phyloP scores from a whole-genome alignment of 2,888 invertebrate species.

The Heliconius cydno region DNA sequence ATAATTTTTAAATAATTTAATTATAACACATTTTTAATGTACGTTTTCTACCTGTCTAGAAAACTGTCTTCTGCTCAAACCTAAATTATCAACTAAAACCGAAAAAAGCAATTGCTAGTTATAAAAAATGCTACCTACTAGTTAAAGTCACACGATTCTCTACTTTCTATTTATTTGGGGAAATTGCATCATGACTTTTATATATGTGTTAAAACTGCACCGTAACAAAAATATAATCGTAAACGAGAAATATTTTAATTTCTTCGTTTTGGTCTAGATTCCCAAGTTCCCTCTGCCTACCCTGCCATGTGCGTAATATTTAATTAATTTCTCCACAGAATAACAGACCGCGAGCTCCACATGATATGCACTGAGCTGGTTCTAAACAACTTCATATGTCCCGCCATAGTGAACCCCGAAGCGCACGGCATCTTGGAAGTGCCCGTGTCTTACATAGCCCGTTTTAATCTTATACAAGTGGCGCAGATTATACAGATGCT shows the following conservation, averaged over 20 bases:
- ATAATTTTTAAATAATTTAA: too few species aligned
- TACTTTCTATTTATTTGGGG: not conserved
- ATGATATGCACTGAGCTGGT: slow-evolving; percentile 96
- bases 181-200: too few species aligned
- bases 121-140: too few species aligned
- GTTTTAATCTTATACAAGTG: slow-evolving; percentile 95
- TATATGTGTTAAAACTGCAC: too few species aligned
- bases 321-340: slow-evolving; percentile 53
- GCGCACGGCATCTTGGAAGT: slow-evolving; percentile 96
- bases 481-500: slow-evolving; percentile 97
- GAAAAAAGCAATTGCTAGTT: too few species aligned
- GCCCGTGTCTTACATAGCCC: slow-evolving; percentile 94
- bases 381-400: slow-evolving; percentile 96
- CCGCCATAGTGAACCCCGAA: slow-evolving; percentile 98
- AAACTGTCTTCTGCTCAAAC: too few species aligned
- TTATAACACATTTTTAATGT: too few species aligned
- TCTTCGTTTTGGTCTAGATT: not conserved
- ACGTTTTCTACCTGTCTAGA: too few species aligned
- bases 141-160: not conserved
- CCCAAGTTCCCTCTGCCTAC: too few species aligned
- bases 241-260: not conserved
- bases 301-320: not conserved
- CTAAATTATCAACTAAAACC: too few species aligned
- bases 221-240: not conserved
- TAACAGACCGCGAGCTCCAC: slow-evolving; percentile 77